phyloP scores from a whole-genome alignment of 2,888 invertebrate species.

The Arge pagana region DNA sequence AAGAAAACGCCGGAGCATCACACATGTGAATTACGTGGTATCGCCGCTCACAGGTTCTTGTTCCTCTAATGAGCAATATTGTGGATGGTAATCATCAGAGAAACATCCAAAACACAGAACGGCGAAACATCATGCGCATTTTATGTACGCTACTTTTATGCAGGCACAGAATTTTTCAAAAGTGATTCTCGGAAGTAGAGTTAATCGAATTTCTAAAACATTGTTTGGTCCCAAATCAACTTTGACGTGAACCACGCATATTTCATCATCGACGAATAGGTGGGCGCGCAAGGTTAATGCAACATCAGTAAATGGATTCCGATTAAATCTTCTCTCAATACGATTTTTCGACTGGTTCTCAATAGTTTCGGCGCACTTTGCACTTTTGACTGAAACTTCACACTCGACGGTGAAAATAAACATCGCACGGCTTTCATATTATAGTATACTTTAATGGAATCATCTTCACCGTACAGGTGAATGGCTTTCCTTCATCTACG shows the following conservation, averaged over 20 bases:
- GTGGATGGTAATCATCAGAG: constrained; percentile 27
- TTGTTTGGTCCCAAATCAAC: constrained; percentile 21
- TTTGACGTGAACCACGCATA: constrained; percentile 32
- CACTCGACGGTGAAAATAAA: constrained; percentile 27
- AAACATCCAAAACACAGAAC: constrained; percentile 26
- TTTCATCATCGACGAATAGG: constrained; percentile 28
- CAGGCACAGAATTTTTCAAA: constrained; percentile 23
- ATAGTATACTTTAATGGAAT: constrained; percentile 30
- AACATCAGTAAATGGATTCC: constrained; percentile 34
- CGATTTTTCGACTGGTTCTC: constrained; percentile 26
- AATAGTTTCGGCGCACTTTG: constrained; percentile 27
- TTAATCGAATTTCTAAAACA: constrained; percentile 29
- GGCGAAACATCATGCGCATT: constrained; percentile 24
- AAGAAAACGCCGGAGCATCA: too few species aligned
- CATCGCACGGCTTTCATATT: constrained; percentile 24
- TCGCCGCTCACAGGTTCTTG: too few species aligned
- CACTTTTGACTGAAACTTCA: constrained; percentile 27
- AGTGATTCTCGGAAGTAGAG: constrained; percentile 25
- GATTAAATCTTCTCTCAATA: constrained; percentile 30
- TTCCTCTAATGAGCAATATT: background rate
- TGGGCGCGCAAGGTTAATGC: constrained; percentile 29
- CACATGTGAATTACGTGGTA: too few species aligned
- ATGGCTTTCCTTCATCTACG: constrained; percentile 10
- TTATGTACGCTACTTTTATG: constrained; percentile 20
- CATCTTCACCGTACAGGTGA: constrained; percentile 28